phyloP scores from a whole-genome alignment of 2,113 vertebrate species.

The Oryzias javanicus region DNA sequence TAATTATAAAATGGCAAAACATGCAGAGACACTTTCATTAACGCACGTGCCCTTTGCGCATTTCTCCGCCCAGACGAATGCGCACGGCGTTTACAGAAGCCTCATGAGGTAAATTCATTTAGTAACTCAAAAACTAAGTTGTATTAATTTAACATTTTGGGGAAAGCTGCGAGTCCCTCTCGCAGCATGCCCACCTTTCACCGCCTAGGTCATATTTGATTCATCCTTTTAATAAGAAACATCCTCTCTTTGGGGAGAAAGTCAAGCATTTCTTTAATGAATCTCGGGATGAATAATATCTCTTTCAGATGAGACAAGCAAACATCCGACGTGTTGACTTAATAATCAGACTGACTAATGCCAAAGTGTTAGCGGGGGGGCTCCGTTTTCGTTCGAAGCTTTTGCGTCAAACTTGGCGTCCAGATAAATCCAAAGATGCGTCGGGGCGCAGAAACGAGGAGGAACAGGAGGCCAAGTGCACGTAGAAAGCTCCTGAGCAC shows the following conservation, averaged over 20 bases:
- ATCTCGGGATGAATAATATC: constrained; percentile 56
- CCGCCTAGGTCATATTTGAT: constrained; percentile 58
- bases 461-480: constrained; percentile 42
- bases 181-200: constrained; percentile 49
- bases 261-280: constrained; percentile 59
- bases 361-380: constrained; percentile 33
- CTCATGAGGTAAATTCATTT: constrained; percentile 45
- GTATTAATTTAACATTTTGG: constrained; percentile 49
- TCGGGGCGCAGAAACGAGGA: constrained; percentile 22
- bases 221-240: constrained; percentile 72
- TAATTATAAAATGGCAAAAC: constrained; percentile 1
- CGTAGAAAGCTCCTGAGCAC: not conserved
- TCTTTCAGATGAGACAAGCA: constrained; percentile 55
- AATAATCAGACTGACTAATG: constrained; percentile 56
- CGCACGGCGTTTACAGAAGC: not conserved
- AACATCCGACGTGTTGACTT: constrained; percentile 47
- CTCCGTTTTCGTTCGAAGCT: constrained; percentile 22
- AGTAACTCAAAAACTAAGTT: constrained; percentile 20
- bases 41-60: constrained; percentile 5
- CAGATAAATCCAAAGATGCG: constrained; percentile 10
- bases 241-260: constrained; percentile 60
- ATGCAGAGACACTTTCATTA: constrained; percentile 1
- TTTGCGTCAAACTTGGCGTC: constrained; percentile 25
- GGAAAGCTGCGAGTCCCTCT: constrained; percentile 25
- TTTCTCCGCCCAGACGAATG: not conserved